Base-by-base conservation (phyloP, 1,140 invertebrate species). In the Hesperophylax magnus region DNA sequence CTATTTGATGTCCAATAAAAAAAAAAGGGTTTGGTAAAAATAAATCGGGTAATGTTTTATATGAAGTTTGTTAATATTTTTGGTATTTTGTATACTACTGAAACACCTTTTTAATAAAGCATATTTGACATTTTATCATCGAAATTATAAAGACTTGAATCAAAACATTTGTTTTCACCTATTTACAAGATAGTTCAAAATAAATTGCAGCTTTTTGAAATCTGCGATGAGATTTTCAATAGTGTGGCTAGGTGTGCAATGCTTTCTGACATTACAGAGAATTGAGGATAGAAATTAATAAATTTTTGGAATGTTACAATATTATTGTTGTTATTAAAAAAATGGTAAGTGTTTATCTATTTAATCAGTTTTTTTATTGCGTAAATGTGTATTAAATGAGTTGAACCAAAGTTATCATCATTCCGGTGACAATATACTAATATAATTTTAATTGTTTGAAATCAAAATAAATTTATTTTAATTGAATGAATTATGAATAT, bases 111-210 rank as follows among this genome's bases (percentile, higher is more conserved):
- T 74, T 47, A 22, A 53, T 27, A 52, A 47, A 47, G 39, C 11
- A 14, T 47, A 47, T 47, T 47, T 47, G 39, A 1, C 39, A 47
- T 14, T 47, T 47, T 71, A 71, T 75, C 22, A 52, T 60, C 20
- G 54, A 20, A 58, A 54, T 18, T 76, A 47, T 76, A 56, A 58
- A 58, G 47, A 76, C 54, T 58, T 76, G 18, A 56, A 60, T 60
- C 47, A 61, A 61, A 61, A 22, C 18, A 22, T 14, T 47, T 47
- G 14, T 47, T 47, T 0, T 14, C 39, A 47, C 39, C 39, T 47
- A 61, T 24, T 15, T 22, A 22, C 54, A 61, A 9, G 18, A 9
- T 24, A 22, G 18, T 61, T 61, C 18, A 18, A 61, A 24, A 20
- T 61, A 15, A 61, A 61, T 61, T 22, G 20, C 58, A 24, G 58